Percentiles rank a stretch among this genome's conserved stretches.
phyloP scores from a whole-genome alignment of 2,113 vertebrate species.

The Halcyon senegalensis region DNA sequence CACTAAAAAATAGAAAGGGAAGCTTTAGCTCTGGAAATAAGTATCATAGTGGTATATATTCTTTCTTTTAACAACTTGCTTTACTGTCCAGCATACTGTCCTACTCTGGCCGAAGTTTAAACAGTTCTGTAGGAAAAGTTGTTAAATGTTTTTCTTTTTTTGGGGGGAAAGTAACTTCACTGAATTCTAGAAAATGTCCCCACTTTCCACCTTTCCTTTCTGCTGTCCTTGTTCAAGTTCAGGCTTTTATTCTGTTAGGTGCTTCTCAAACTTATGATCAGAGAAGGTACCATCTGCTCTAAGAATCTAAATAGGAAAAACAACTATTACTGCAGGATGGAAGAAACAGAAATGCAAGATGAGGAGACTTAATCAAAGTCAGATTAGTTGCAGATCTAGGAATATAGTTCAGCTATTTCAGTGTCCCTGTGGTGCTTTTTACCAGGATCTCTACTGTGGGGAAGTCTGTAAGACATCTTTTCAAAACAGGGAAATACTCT shows the following conservation, averaged over 20 bases:
- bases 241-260: background rate
- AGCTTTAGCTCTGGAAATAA: background rate
- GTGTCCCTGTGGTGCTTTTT: background rate
- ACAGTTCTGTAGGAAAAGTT: background rate
- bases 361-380: background rate
- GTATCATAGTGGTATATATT: background rate
- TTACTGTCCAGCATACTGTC: background rate
- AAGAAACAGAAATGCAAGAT: background rate
- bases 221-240: background rate
- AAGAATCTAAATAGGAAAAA: background rate
- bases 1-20: background rate
- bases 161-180: background rate
- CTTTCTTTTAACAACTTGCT: background rate
- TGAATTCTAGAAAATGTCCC: background rate
- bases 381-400: background rate
- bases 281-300: background rate
- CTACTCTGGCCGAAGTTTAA: background rate
- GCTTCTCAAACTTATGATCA: background rate
- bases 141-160: background rate
- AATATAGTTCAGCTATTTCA: background rate
- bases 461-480: background rate
- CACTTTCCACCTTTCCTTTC: background rate
- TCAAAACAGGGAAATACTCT: background rate
- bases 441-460: background rate
- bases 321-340: background rate